Evolutionary conservation across 2,113 vertebrate genomes (phyloP), one percentile per base, ranked within the genome.

Genomic region (Chroicocephalus ridibundus): DNA sequence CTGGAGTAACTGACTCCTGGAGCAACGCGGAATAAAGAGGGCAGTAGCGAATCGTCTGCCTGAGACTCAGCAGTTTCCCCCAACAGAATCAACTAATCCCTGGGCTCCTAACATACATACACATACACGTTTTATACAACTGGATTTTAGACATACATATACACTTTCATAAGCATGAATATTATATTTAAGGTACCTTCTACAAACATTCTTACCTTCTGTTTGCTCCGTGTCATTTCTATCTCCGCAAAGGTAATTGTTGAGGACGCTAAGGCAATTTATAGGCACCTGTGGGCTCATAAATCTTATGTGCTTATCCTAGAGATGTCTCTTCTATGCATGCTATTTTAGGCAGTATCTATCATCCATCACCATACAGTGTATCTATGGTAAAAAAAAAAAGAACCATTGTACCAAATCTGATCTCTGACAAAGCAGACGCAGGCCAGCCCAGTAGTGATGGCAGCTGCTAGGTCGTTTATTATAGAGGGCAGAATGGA

Each of bases 291-390:
- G 19, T 61, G 49, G 74, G 52, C 47, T 94, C 80, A 88, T 79
- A 93, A 86, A 94, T 90, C 60, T 90, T 92, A 47, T 4, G 44
- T 83, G 47, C 55, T 96, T 91, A 94, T 42, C 65, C 64, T 90
- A 91, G 58, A 93, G 47, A 82, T 71, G 26, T 76, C 62, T 82
- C 32, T 81, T 80, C 15, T 91, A 16, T 12, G 49, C 42, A 44
- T 4, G 34, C 24, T 88, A 9, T 68, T 76, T 92, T 42, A 78
- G 61, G 55, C 3, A 7, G 26, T 29, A 88, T 69, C 62, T 94
- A 76, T 82, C 20, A 90, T 86, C 71, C 71, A 90, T 55, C 61
- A 82, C 31, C 44, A 31, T 47, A 75, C 18, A 75, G 42, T n/a
- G 19, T 70, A 66, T 36, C 42, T 71, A 12, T 32, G 47, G 42